Percentiles rank a stretch among this genome's conserved stretches.
phyloP scores from a whole-genome alignment of 2,113 vertebrate genomes.

The Poicephalus gulielmi region DNA sequence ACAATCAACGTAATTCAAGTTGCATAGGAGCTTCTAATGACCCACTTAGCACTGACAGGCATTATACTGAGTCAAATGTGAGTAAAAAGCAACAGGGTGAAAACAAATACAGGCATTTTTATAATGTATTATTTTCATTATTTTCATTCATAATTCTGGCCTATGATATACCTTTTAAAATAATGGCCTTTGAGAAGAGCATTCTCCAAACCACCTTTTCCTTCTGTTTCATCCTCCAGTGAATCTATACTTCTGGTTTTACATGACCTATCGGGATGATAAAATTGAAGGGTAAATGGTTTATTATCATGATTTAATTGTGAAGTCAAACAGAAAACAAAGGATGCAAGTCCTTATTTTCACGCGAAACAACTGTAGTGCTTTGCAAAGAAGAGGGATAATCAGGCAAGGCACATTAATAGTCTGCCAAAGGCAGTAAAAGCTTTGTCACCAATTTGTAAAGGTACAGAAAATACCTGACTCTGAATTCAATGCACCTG shows the following conservation, averaged over 20 bases:
- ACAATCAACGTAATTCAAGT: neutral
- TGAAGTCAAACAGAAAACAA: neutral
- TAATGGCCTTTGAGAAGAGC: neutral
- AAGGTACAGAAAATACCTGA: neutral
- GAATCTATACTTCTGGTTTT: neutral
- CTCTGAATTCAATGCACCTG: neutral
- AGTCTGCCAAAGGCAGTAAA: conserved; percentile 11
- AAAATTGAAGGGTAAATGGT: neutral
- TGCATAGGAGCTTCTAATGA: neutral
- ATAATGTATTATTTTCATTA: neutral
- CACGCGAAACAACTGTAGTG: neutral
- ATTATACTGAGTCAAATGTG: neutral
- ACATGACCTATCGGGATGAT: neutral
- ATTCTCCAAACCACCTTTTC: neutral
- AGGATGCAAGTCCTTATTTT: neutral
- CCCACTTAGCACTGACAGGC: neutral
- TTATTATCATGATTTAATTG: neutral
- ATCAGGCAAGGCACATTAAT: neutral
- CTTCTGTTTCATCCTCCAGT: neutral
- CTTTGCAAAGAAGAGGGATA: neutral
- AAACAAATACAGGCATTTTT: neutral
- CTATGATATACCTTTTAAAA: neutral
- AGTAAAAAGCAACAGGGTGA: neutral
- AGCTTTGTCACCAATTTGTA: neutral
- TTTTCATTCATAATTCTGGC: neutral